Evolutionary conservation across 64 coral and sea anemone genomes (phyloP).

Genomic region (Hydrozoanthus tunicans): DNA sequence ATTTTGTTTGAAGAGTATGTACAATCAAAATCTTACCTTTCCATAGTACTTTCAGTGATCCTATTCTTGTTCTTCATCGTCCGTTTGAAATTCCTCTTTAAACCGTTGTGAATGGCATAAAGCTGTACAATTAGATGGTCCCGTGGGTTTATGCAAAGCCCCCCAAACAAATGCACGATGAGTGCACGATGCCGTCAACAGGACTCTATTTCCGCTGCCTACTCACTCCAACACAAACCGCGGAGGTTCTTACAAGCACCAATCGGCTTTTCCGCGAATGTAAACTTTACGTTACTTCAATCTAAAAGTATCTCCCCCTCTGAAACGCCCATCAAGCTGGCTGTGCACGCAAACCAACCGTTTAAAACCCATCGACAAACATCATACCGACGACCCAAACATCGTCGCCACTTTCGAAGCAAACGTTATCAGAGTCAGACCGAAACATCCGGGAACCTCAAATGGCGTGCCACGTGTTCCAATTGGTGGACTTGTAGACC

Average conservation of each 20-base stretch:
- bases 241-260: background rate
- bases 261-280: slow-evolving; percentile 21
- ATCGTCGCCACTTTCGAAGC: slow-evolving; percentile 23
- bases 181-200: slow-evolving; percentile 41
- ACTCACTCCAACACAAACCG: slow-evolving; percentile 44
- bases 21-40: slow-evolving; percentile 35
- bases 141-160: slow-evolving; percentile 60
- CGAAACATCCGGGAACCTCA: slow-evolving; percentile 87
- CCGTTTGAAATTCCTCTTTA: slow-evolving; percentile 27
- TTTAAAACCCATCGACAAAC: slow-evolving; percentile 40
- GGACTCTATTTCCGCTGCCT: slow-evolving; percentile 57
- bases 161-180: slow-evolving; percentile 37
- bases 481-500: slow-evolving; percentile 73
- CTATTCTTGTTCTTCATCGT: slow-evolving; percentile 52
- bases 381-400: slow-evolving; percentile 54
- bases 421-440: slow-evolving; percentile 28
- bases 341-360: slow-evolving; percentile 61
- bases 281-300: slow-evolving; percentile 21
- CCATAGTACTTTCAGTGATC: slow-evolving; percentile 41
- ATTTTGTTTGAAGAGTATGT: background rate
- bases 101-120: slow-evolving; percentile 34
- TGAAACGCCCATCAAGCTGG: slow-evolving; percentile 46
- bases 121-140: slow-evolving; percentile 35
- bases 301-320: background rate
- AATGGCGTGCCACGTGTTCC: slow-evolving; percentile 86